Evolutionary conservation across 2,888 invertebrate genomes (phyloP).

Genomic region (Hypercompe scribonia): DNA sequence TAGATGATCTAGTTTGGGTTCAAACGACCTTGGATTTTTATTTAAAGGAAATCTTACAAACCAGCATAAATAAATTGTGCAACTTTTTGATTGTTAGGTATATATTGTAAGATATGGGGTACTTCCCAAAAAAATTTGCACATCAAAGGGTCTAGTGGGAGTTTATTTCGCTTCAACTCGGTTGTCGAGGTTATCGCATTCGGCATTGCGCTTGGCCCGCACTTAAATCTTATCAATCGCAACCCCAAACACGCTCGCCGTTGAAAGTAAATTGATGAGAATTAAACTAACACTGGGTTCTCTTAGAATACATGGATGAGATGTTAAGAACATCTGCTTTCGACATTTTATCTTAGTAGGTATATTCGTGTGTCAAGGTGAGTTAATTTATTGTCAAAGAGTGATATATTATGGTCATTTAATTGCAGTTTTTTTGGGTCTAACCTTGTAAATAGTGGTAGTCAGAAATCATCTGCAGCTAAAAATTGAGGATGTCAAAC

Average conservation of each 20-base stretch:
- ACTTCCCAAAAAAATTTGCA: neutral
- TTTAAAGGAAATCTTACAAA: neutral
- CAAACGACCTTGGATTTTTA: neutral
- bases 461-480: neutral
- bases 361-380: too few relatives aligned
- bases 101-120: neutral
- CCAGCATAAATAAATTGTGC: neutral
- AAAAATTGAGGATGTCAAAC: neutral
- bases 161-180: neutral
- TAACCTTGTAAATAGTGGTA: neutral
- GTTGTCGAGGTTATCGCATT: neutral
- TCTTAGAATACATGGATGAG: neutral
- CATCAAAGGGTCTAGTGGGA: neutral
- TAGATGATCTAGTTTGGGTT: too few relatives aligned
- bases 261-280: neutral
- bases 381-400: neutral
- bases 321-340: too few relatives aligned
- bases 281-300: neutral
- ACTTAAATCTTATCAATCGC: too few relatives aligned
- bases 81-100: neutral
- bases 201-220: too few relatives aligned
- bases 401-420: neutral
- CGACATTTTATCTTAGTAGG: too few relatives aligned
- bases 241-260: too few relatives aligned
- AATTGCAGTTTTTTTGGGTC: neutral